phyloP scores from a whole-genome alignment of 2,797 vertebrate species.

The Decapterus maruadsi region DNA sequence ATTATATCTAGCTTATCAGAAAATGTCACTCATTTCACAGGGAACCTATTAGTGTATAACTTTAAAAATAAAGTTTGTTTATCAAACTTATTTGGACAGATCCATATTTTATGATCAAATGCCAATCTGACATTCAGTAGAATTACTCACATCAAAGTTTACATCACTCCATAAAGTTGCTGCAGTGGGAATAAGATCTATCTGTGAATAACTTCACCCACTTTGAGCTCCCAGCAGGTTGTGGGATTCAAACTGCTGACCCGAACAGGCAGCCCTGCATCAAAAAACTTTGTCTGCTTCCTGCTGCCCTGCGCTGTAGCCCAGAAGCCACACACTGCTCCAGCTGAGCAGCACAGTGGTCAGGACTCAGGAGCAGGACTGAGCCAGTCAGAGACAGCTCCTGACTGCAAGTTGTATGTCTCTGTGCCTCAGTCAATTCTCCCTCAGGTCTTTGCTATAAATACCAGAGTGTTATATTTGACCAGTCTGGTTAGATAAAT shows the following conservation, averaged over 20 bases:
- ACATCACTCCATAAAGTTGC: background rate
- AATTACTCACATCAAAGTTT: background rate
- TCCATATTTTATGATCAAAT: no score
- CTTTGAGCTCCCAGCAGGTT: slow-evolving; percentile 1
- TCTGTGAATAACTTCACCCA: background rate
- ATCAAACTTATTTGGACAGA: background rate
- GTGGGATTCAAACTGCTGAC: slow-evolving; percentile 9
- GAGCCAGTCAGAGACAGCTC: slow-evolving; percentile 17
- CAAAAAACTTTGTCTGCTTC: background rate
- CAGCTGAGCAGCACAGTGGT: slow-evolving; percentile 19
- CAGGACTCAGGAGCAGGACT: background rate
- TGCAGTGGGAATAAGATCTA: background rate
- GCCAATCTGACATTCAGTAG: background rate
- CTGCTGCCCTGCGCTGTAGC: slow-evolving; percentile 2
- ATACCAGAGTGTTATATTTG: slow-evolving; percentile 50
- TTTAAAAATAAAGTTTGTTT: background rate
- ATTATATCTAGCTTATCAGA: background rate
- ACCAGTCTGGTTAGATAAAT: slow-evolving; percentile 44
- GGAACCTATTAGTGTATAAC: background rate
- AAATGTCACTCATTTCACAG: background rate
- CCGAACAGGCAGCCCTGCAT: background rate
- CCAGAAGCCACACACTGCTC: slow-evolving; percentile 3
- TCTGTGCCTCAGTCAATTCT: slow-evolving; percentile 7
- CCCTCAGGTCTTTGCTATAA: slow-evolving; percentile 46
- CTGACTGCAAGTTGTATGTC: slow-evolving; percentile 1